Evolutionary conservation across 2,113 vertebrate genomes (phyloP).

Genomic region (Alosa alosa): DNA sequence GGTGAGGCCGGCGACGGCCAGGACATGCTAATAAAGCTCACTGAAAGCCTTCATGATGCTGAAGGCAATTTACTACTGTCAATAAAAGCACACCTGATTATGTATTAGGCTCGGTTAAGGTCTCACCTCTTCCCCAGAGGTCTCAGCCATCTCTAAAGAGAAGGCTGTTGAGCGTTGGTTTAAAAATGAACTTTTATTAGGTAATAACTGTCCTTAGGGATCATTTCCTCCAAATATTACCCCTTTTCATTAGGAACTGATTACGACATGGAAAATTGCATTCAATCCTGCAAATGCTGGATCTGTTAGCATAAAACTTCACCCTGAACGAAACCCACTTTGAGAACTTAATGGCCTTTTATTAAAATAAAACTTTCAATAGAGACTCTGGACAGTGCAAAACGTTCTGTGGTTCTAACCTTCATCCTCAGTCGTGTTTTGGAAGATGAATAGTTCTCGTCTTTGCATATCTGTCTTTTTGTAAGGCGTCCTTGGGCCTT

Average conservation of each 20-base stretch:
- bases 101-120: background rate
- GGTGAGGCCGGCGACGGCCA: background rate
- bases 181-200: background rate
- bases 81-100: conserved; percentile 4
- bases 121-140: background rate
- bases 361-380: background rate
- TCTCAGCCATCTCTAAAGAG: background rate
- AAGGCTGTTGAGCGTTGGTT: background rate
- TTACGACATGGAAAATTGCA: conserved; percentile 30
- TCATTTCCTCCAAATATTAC: conserved; percentile 17
- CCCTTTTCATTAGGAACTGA: conserved; percentile 24
- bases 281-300: background rate
- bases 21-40: conserved; percentile 1
- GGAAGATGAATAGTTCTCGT: background rate
- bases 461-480: background rate
- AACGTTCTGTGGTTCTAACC: background rate
- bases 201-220: background rate
- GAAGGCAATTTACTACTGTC: conserved; percentile 11
- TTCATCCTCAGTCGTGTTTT: background rate
- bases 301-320: background rate
- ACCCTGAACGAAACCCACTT: conserved; percentile 2
- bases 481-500: background rate
- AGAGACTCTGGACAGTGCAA: background rate
- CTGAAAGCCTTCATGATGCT: background rate
- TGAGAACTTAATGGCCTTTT: conserved; percentile 5